Evolutionary conservation across 2,113 vertebrate genomes (phyloP).

Genomic region (Ammodytes marinus): DNA sequence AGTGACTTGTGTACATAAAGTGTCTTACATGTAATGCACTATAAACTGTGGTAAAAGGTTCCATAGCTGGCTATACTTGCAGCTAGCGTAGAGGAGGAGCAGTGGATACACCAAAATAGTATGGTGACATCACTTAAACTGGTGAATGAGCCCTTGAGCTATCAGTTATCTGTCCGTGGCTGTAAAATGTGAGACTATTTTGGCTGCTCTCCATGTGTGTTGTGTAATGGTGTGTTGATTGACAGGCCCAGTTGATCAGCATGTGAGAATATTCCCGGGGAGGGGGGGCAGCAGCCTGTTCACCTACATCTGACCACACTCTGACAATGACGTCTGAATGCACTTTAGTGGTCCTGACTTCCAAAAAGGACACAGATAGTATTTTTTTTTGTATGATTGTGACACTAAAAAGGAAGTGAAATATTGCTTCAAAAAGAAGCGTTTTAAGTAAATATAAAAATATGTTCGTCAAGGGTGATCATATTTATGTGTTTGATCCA

Average conservation of each 20-base stretch:
- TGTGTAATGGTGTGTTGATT: conserved; percentile 32
- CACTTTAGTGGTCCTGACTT: conserved; percentile 76
- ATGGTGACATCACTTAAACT: neutral
- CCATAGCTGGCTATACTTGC: neutral
- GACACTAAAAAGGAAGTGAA: conserved; percentile 28
- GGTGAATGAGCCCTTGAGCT: neutral
- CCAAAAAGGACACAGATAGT: conserved; percentile 41
- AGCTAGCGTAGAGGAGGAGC: no score
- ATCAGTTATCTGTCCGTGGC: neutral
- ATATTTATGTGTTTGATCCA: conserved; percentile 66
- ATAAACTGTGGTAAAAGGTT: neutral
- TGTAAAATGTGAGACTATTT: conserved; percentile 10
- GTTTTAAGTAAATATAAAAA: conserved; percentile 1
- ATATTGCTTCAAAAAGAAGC: no score
- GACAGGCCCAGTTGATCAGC: conserved; percentile 38
- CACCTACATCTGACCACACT: conserved; percentile 12
- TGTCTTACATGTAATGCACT: neutral
- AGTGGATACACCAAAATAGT: neutral
- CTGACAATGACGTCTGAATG: conserved; percentile 50
- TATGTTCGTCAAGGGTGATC: conserved; percentile 50
- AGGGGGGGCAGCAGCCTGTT: neutral
- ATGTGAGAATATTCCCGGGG: conserved; percentile 1
- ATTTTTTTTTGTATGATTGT: conserved; percentile 56
- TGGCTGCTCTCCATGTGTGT: conserved; percentile 4
- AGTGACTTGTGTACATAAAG: neutral